Base-by-base conservation (phyloP, 2,888 invertebrate species). In the Abrostola tripartita region DNA sequence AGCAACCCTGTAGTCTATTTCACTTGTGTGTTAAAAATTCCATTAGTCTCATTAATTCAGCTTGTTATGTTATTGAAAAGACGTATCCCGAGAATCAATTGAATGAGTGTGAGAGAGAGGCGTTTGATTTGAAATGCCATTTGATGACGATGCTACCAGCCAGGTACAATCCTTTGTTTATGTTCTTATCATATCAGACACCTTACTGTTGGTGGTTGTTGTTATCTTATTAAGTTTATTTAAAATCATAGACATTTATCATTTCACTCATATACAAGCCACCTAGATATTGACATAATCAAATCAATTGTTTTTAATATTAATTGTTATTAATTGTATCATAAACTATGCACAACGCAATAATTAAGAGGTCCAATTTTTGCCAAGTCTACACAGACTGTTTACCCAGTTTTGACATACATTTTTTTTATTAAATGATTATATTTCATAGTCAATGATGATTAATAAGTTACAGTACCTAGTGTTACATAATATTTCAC, bases 31-130 rank as follows among this genome's bases (percentile, higher is more conserved):
- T 94, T 71, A 92, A 88, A 86, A 90, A 82, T 85, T 88, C 91
- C 76, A 88, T 95, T 81, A 77, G 77, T 83, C 79, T 93, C 70
- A 92, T 95, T 71, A 93, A 93, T 89, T 89, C 88, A 37, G 91
- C 92, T 85, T 93, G 92, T 86, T 89, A 90, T 85, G 81, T 84
- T 76, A 92, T 95, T 70, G 93, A 93, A 85, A 92, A 89, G 76
- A 87, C 81, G 81, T 89, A 88, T 82, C 87, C 90, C 6, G 92
- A 92, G 74, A 88, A 85, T 78, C 86, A 90, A 68, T 89, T 85
- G 76, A 77, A 84, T 61, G 89, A 92, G 69, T 90, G 88, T 84
- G 92, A 93, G 73, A 83, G 82, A 61, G 86, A 89, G 78, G 88
- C 90, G 58, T 82, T 87, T 74, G 78, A 81, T 47, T 85, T 95